Base-by-base conservation (phyloP, 1,140 invertebrate genomes). In the Luehdorfia chinensis region DNA sequence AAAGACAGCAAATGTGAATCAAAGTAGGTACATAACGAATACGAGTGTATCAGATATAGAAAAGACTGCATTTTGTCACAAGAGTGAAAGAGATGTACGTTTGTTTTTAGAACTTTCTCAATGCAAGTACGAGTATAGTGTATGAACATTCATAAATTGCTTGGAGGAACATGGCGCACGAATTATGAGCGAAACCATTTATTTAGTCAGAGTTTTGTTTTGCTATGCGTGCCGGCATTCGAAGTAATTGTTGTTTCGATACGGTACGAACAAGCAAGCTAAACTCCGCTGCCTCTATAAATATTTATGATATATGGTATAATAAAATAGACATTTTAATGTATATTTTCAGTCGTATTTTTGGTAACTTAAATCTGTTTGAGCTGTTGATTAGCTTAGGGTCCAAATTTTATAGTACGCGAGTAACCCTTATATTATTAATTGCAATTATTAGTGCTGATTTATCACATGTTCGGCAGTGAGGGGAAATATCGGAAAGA, bases 181-280 rank as follows among this genome's bases (percentile, higher is more conserved):
- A 51, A 32, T 50, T 47, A 55, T 59, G 51, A 50, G 57, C 62
- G 47, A 46, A 62, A 66, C 41, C 63, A 57, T 67, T 65, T 66
- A 66, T 70, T 75, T 66, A 56, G 65, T 59, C 50, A 27, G 39
- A 52, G 36, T 66, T 66, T 68, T 66, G 59, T 62, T 64, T 59
- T 62, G 51, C 49, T 62, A 44, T 50, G 55, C 55, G 56, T 58
- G 54, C 30, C 47, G 52, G 51, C 48, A 55, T 59, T 58, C 51
- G 43, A 39, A 60, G 59, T 61, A 72, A 67, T 69, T 72, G 63
- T 66, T 66, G 49, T 64, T 72, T 72, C 61, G 63, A 66, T 70
- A 70, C 64, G 65, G 59, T 60, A 53, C 53, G 46, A 56, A 34
- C 31, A 19, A 47, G 36, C 41, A 19, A 47, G 34, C 33, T 47